Conservation (phyloP, 2,797 vertebrate genomes). For the Lutjanus campechanus region DNA sequence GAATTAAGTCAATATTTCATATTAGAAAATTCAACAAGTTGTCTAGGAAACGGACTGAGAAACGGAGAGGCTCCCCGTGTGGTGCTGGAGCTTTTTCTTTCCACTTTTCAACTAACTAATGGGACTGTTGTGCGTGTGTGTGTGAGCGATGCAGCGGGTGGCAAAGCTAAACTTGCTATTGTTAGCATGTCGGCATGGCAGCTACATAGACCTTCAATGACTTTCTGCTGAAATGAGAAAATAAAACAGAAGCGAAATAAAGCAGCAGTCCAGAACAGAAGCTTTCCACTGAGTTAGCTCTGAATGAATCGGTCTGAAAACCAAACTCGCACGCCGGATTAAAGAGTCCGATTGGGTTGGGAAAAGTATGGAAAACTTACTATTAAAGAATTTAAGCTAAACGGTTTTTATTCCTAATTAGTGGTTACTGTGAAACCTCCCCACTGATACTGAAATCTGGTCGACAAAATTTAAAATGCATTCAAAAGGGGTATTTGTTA, state of each 20-base stretch:
- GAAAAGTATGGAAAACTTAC: slow-evolving; percentile 79
- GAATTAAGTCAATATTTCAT: not conserved
- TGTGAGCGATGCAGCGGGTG: slow-evolving; percentile 72
- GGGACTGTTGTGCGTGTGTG: slow-evolving; percentile 64
- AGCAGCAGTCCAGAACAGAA: not conserved
- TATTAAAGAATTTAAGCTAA: slow-evolving; percentile 34
- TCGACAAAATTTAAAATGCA: slow-evolving; percentile 22
- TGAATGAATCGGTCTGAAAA: slow-evolving; percentile 47
- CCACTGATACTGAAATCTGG: not conserved
- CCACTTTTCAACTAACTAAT: slow-evolving; percentile 79
- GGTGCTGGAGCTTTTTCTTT: slow-evolving; percentile 40
- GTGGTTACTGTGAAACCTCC: not conserved
- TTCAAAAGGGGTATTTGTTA: slow-evolving; percentile 68
- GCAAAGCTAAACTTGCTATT: slow-evolving; percentile 87
- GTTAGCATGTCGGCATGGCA: slow-evolving; percentile 86
- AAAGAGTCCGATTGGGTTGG: slow-evolving; percentile 56
- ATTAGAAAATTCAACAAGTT: slow-evolving; percentile 60
- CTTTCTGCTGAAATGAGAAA: slow-evolving; percentile 63
- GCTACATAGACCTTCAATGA: slow-evolving; percentile 74
- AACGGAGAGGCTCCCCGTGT: not conserved
- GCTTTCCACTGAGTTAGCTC: slow-evolving; percentile 30
- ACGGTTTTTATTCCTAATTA: slow-evolving; percentile 16
- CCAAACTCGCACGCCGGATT: slow-evolving; percentile 53
- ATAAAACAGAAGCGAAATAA: slow-evolving; percentile 19
- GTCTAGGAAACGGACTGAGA: not conserved